Evolutionary conservation across 2,888 invertebrate species (phyloP).

Genomic region (Chrysomela aeneicollis): DNA sequence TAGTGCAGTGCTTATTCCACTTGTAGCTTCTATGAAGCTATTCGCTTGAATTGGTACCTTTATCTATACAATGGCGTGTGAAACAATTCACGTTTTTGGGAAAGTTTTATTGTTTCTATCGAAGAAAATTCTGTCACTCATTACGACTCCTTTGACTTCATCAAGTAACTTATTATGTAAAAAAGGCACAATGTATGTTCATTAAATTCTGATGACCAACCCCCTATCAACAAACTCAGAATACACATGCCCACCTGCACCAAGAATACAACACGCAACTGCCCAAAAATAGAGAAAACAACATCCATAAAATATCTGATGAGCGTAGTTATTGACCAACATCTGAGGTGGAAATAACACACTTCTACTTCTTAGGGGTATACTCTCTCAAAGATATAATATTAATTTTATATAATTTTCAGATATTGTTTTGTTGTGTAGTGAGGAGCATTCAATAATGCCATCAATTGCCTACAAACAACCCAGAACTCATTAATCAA

Average conservation of each 20-base stretch:
- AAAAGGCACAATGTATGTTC: not conserved
- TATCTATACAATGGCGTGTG: too few relatives aligned
- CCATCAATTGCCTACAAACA: not conserved
- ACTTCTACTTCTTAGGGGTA: not conserved
- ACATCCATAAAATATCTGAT: too few relatives aligned
- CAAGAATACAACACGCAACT: not conserved
- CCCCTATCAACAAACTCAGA: not conserved
- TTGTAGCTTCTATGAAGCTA: too few relatives aligned
- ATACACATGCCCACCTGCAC: not conserved
- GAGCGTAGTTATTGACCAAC: not conserved
- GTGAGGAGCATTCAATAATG: not conserved
- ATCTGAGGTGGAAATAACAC: not conserved
- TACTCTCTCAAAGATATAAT: not conserved
- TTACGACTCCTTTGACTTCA: too few relatives aligned
- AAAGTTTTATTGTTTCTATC: too few relatives aligned
- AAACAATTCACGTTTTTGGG: too few relatives aligned
- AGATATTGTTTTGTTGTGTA: not conserved
- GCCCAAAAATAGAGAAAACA: conserved; percentile 1
- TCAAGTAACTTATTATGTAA: too few relatives aligned
- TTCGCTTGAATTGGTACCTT: too few relatives aligned
- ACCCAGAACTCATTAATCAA: not conserved
- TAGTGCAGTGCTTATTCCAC: too few relatives aligned
- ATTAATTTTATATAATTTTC: not conserved
- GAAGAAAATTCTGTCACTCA: too few relatives aligned
- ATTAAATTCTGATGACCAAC: not conserved